These are phyloP conservation scores for Alfaro cultratus DNA, from an alignment of 2,797 vertebrate species.

Conservation along the genomic window DNA sequence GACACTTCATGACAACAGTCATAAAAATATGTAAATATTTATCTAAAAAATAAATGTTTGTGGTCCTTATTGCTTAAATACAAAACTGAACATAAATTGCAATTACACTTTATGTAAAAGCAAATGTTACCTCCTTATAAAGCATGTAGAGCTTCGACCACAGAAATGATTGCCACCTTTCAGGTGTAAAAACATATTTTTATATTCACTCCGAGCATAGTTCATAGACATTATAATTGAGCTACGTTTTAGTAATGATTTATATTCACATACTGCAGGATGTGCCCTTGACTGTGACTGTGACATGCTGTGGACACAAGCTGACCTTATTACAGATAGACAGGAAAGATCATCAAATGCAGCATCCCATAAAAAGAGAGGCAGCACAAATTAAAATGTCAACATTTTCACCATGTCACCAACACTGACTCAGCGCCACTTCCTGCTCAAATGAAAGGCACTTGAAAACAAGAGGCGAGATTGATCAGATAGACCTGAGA, in stretches of 20 bases:
- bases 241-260: constrained; percentile 22
- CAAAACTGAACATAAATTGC: no score
- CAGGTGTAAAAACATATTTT: not conserved
- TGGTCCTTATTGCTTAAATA: not conserved
- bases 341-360: constrained; percentile 31
- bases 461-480: constrained; percentile 25
- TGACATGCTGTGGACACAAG: constrained; percentile 29
- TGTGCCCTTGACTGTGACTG: constrained; percentile 22
- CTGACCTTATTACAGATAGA: constrained; percentile 53
- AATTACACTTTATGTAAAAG: not conserved
- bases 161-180: not conserved
- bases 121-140: not conserved
- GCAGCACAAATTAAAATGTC: constrained; percentile 57
- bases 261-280: constrained; percentile 17
- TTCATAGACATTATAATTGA: constrained; percentile 14
- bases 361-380: constrained; percentile 40
- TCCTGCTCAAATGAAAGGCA: constrained; percentile 39
- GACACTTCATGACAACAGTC: no score
- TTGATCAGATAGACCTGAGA: constrained; percentile 30
- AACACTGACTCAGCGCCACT: constrained; percentile 42
- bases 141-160: not conserved
- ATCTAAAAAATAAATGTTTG: not conserved
- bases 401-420: constrained; percentile 25
- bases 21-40: no score
- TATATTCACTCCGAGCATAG: not conserved